phyloP scores from a whole-genome alignment of 2,797 vertebrate species.

The Netta rufina region DNA sequence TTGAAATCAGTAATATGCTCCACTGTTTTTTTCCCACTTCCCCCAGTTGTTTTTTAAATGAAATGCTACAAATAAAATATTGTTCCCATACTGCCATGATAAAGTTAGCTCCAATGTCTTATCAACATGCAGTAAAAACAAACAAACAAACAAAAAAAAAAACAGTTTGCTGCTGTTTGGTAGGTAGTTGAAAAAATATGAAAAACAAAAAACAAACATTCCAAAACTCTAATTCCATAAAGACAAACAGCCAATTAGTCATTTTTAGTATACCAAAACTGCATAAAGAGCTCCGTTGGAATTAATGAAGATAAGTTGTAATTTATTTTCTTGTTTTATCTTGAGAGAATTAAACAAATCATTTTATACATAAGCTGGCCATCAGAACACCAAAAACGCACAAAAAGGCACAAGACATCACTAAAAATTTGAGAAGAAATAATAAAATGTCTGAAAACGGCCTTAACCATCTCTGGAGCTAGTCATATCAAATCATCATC shows the following conservation, averaged over 20 bases:
- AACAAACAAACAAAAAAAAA: not conserved
- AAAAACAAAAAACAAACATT: not conserved
- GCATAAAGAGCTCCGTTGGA: not conserved
- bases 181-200: not conserved
- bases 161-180: not conserved
- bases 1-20: not conserved
- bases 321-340: not conserved
- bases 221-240: not conserved
- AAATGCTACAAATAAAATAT: not conserved
- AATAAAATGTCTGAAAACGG: not conserved
- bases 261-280: not conserved
- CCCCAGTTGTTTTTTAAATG: not conserved
- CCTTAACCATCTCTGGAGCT: not conserved
- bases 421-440: not conserved
- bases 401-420: not conserved
- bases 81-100: not conserved
- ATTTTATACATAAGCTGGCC: not conserved
- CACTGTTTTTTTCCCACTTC: not conserved
- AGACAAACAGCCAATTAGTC: not conserved
- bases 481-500: not conserved
- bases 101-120: not conserved
- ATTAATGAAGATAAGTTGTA: not conserved
- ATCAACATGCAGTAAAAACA: not conserved
- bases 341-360: not conserved
- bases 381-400: not conserved